A percentile compares a stretch with the other conserved stretches of the same genome.
These are phyloP conservation scores for Pectinophora gossypiella DNA, from an alignment of 1,140 invertebrate species.

Conservation along the genomic window DNA sequence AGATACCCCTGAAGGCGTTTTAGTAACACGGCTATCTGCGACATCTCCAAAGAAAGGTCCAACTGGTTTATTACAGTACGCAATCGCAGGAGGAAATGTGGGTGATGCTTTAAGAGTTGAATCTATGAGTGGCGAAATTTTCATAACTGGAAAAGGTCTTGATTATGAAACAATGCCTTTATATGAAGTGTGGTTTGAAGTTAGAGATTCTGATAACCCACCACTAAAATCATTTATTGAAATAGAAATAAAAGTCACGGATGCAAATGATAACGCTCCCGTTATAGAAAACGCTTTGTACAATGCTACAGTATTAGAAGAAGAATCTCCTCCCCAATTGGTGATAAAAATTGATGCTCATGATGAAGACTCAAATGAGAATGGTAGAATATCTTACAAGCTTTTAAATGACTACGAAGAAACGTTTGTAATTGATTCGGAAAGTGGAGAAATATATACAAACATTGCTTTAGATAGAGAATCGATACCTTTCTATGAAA, in stretches of 20 bases:
- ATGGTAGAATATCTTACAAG: conserved; percentile 89
- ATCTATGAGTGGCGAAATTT: conserved; percentile 85
- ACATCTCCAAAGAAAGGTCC: conserved; percentile 84
- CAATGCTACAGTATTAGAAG: conserved; percentile 89
- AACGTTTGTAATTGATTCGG: conserved; percentile 87
- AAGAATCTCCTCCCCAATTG: conserved; percentile 86
- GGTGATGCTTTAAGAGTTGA: conserved; percentile 90
- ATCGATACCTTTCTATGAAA: conserved; percentile 86
- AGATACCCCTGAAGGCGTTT: conserved; percentile 83
- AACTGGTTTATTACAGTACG: conserved; percentile 83
- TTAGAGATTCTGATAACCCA: conserved; percentile 88
- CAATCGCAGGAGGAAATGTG: conserved; percentile 94
- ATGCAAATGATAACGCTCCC: conserved; percentile 94
- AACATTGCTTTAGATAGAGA: conserved; percentile 92
- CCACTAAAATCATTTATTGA: conserved; percentile 85
- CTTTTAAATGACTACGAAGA: conserved; percentile 85
- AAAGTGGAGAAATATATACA: conserved; percentile 91
- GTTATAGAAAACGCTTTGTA: conserved; percentile 88
- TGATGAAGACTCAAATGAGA: conserved; percentile 91
- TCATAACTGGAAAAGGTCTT: conserved; percentile 84
- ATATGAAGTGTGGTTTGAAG: conserved; percentile 96
- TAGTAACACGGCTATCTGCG: conserved; percentile 83
- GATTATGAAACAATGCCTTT: conserved; percentile 91
- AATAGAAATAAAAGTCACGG: conserved; percentile 90
- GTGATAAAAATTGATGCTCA: conserved; percentile 87